Conservation (phyloP, 2,113 vertebrate genomes). For the Picathartes gymnocephalus region DNA sequence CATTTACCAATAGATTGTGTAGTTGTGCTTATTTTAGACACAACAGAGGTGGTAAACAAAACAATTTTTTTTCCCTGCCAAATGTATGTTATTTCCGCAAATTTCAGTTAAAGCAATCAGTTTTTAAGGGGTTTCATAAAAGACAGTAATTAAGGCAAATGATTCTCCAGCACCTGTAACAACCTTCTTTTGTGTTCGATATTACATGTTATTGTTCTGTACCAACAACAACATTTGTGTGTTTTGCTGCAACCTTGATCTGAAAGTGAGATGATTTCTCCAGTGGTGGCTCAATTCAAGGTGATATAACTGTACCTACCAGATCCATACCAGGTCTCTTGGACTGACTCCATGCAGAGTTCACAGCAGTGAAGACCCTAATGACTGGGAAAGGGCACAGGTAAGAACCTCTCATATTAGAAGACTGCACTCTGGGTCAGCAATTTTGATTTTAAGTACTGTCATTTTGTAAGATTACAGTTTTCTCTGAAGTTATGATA, state of each 20-base stretch:
- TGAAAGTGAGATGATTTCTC: neutral
- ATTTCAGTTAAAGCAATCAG: slow-evolving; percentile 22
- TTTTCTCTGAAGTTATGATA: neutral
- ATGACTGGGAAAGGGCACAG: neutral
- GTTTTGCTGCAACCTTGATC: neutral
- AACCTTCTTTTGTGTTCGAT: neutral
- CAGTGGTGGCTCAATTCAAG: neutral
- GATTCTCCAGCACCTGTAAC: neutral
- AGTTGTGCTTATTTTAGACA: neutral
- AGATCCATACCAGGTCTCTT: neutral
- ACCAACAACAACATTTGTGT: neutral
- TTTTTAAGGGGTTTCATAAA: neutral
- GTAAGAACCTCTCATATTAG: neutral
- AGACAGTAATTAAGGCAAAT: slow-evolving; percentile 5
- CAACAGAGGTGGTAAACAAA: neutral
- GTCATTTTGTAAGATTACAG: neutral
- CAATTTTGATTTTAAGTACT: neutral
- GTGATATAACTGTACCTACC: neutral
- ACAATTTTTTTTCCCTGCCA: neutral
- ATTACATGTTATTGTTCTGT: neutral
- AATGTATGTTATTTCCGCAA: neutral
- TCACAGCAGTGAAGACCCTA: neutral
- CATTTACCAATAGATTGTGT: neutral
- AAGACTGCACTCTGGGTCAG: neutral
- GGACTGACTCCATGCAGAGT: neutral